Conservation (phyloP, 2,888 invertebrate species). For the Isotomurus palustris region DNA sequence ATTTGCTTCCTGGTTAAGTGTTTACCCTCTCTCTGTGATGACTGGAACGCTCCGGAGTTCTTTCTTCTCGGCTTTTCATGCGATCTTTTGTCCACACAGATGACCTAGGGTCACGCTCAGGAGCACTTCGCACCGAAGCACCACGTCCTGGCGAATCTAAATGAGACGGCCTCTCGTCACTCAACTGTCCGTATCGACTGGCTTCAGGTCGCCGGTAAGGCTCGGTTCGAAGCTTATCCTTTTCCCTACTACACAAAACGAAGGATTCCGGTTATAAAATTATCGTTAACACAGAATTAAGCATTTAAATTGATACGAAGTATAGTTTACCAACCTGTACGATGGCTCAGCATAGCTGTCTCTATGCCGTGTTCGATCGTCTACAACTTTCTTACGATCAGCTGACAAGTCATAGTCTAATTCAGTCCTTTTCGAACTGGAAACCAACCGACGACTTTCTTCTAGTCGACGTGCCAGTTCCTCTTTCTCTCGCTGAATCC, state of each 20-base stretch:
- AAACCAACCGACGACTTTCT: constrained; percentile 23
- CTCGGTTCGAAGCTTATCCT: background rate
- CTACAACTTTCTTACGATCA: constrained; percentile 18
- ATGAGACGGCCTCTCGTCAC: background rate
- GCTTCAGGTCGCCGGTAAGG: background rate
- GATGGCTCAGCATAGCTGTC: too few relatives aligned
- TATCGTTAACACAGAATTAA: too few relatives aligned
- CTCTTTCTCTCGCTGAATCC: constrained; percentile 63
- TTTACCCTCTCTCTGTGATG: too few relatives aligned
- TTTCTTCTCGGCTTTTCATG: constrained; percentile 1
- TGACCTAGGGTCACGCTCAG: background rate
- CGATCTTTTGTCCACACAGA: too few relatives aligned
- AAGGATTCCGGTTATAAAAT: too few relatives aligned
- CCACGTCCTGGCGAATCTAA: background rate
- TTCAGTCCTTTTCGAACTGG: constrained; percentile 32
- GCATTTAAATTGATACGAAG: too few relatives aligned
- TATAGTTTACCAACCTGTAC: too few relatives aligned
- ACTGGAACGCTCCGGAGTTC: background rate
- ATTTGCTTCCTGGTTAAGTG: too few relatives aligned
- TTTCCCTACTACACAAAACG: too few relatives aligned
- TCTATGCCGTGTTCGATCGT: constrained; percentile 20
- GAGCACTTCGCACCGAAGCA: constrained; percentile 8
- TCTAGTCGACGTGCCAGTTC: constrained; percentile 63
- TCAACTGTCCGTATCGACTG: background rate
- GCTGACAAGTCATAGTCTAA: constrained; percentile 6